These are phyloP conservation scores for Pipa parva DNA, from an alignment of 2,113 vertebrate genomes.

Conservation along the genomic window DNA sequence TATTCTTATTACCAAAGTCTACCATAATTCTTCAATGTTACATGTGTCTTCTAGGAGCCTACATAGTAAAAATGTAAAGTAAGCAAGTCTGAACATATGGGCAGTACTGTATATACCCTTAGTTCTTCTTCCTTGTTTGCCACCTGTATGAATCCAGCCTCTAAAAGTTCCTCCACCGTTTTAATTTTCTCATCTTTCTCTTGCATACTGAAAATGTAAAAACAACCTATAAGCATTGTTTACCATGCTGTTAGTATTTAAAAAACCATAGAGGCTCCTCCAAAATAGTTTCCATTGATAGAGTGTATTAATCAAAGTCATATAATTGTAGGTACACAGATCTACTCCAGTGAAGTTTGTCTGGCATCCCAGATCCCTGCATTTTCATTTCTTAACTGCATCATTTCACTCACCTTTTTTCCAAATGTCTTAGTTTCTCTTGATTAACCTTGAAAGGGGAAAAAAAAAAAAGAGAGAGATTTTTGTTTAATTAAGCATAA, in stretches of 20 bases:
- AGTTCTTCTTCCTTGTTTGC: conserved; percentile 92
- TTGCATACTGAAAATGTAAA: conserved; percentile 61
- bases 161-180: conserved; percentile 84
- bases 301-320: no score
- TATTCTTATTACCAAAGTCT: no score
- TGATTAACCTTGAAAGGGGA: conserved; percentile 55
- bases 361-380: not conserved
- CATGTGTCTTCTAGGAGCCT: not conserved
- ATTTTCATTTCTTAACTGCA: not conserved
- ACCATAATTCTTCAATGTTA: not conserved
- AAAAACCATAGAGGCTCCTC: no score
- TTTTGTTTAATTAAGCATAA: no score
- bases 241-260: no score
- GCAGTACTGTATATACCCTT: conserved; percentile 65
- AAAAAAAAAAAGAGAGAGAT: not conserved
- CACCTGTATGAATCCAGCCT: conserved; percentile 88
- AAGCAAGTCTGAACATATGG: conserved; percentile 2
- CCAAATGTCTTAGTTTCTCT: conserved; percentile 68
- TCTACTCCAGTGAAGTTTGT: no score
- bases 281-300: no score
- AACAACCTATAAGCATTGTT: no score
- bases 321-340: no score
- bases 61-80: not conserved
- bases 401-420: conserved; percentile 60
- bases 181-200: conserved; percentile 91